phyloP scores from a whole-genome alignment of 2,797 vertebrate species.

The Malacoctenus gilli region DNA sequence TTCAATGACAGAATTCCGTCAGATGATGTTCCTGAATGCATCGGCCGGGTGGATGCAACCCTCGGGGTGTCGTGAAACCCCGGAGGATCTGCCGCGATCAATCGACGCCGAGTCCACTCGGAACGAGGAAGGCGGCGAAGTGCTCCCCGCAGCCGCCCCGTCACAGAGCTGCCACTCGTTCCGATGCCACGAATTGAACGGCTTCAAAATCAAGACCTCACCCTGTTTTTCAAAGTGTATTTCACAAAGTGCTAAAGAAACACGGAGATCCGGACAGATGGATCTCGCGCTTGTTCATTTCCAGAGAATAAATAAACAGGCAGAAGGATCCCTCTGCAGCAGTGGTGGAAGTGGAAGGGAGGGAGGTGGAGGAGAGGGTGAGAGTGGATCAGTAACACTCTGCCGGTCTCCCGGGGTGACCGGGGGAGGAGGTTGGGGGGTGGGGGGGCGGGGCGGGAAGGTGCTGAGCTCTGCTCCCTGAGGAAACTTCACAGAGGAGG shows the following conservation, averaged over 20 bases:
- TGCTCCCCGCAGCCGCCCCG: too few species aligned
- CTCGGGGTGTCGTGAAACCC: too few species aligned
- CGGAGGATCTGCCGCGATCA: too few species aligned
- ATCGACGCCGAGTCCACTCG: too few species aligned
- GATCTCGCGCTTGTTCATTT: constrained; percentile 44
- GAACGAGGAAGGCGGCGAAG: too few species aligned
- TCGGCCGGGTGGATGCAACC: too few species aligned
- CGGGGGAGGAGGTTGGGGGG: background rate
- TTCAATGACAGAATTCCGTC: constrained; percentile 67
- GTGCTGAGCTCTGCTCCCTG: constrained; percentile 62
- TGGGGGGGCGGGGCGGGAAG: constrained; percentile 16
- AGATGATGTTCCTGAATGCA: constrained; percentile 13
- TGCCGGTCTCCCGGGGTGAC: constrained; percentile 33
- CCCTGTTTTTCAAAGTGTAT: constrained; percentile 36
- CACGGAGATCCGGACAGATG: constrained; percentile 55
- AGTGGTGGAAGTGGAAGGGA: too few species aligned
- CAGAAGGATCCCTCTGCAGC: constrained; percentile 45
- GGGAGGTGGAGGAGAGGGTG: constrained; percentile 18
- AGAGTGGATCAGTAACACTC: constrained; percentile 49
- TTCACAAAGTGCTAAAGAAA: constrained; percentile 57
- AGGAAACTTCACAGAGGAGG: constrained; percentile 51
- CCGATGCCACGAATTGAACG: too few species aligned
- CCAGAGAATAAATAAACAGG: constrained; percentile 66
- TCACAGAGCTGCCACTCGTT: too few species aligned
- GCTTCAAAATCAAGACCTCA: too few species aligned